phyloP scores from a whole-genome alignment of 2,113 vertebrate genomes.

The Campylomormyrus tamandua region DNA sequence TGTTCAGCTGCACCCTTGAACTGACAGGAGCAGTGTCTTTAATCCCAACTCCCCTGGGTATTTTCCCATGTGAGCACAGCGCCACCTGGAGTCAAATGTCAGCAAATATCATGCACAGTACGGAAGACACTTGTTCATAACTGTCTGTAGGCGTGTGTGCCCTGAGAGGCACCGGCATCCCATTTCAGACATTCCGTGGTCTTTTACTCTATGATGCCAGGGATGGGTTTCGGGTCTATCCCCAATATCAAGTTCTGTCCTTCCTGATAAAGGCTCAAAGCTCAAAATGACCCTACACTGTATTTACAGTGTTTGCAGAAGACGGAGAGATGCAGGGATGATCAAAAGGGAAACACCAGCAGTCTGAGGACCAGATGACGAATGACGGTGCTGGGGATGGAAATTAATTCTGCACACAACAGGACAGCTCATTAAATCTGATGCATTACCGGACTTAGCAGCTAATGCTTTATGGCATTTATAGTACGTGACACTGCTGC shows the following conservation, averaged over 20 bases:
- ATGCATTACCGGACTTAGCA: background rate
- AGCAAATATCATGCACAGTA: background rate
- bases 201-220: background rate
- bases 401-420: background rate
- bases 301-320: background rate
- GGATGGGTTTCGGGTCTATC: background rate
- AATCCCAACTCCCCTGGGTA: background rate
- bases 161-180: background rate
- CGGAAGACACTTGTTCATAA: background rate
- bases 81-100: background rate
- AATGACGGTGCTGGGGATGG: background rate
- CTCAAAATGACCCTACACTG: background rate
- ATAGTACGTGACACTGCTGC: background rate
- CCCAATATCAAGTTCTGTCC: background rate
- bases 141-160: background rate
- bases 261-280: background rate
- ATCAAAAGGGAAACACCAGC: background rate
- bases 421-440: background rate
- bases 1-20: background rate
- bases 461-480: background rate
- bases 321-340: background rate
- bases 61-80: background rate
- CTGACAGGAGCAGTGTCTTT: background rate
- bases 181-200: background rate
- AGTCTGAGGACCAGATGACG: background rate